Percentiles rank a stretch among this genome's conserved stretches.
Conservation (phyloP, 2,797 vertebrate species). For the Falco concolor region DNA sequence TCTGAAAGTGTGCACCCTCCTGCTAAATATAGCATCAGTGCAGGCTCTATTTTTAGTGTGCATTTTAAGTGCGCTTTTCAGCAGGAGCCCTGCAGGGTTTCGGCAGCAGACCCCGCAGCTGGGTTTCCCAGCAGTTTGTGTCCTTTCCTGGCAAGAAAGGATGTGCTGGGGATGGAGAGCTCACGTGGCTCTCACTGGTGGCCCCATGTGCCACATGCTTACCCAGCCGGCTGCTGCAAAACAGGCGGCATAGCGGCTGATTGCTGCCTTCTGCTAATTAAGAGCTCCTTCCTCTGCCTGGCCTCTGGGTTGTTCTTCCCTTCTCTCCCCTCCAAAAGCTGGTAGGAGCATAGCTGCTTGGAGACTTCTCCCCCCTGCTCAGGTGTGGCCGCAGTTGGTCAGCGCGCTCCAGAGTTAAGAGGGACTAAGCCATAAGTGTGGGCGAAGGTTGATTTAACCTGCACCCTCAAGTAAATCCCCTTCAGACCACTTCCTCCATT, state of each 20-base stretch:
- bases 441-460: neutral
- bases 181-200: neutral
- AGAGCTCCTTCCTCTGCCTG: neutral
- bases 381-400: neutral
- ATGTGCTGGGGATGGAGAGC: neutral
- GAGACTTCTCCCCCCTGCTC: neutral
- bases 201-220: neutral
- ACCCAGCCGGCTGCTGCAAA: neutral
- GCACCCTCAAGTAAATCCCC: neutral
- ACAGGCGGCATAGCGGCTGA: neutral
- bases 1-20: neutral
- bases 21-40: neutral
- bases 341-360: rapidly evolving
- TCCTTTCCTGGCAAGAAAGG: neutral
- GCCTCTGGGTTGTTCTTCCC: neutral
- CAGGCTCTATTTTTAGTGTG: neutral
- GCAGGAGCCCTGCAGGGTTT: neutral
- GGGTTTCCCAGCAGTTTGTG: neutral
- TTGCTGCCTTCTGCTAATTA: neutral
- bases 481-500: neutral
- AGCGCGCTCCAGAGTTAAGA: neutral
- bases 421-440: rapidly evolving
- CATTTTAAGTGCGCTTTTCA: neutral
- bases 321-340: neutral
- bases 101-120: neutral